Evolutionary conservation across 1,140 invertebrate species (phyloP).

Genomic region (Drosophila melanica): DNA sequence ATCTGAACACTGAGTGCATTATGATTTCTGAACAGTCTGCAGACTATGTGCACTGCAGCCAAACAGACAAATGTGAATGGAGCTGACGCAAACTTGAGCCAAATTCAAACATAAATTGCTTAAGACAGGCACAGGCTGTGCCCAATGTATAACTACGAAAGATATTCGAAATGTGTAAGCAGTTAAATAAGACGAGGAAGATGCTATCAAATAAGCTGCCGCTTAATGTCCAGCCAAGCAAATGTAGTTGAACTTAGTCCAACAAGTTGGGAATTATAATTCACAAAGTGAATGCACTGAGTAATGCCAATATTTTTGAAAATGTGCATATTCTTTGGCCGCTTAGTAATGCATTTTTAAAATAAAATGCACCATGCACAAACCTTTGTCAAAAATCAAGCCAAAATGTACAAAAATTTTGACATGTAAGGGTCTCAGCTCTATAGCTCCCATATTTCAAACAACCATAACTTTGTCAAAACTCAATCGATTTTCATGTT

Average conservation of each 20-base stretch:
- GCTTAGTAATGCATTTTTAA: no score
- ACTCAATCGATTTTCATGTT: no score
- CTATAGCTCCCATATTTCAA: no score
- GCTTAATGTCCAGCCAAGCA: not conserved
- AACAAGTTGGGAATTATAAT: not conserved
- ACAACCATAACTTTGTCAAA: no score
- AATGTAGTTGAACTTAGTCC: not conserved
- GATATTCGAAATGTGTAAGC: constrained; percentile 12
- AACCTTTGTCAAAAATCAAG: no score
- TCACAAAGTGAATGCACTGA: no score
- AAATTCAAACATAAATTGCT: constrained; percentile 21
- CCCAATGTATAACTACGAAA: not conserved
- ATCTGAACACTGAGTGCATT: constrained; percentile 60
- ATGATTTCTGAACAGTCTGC: constrained; percentile 71
- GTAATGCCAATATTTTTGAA: no score
- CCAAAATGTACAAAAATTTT: no score
- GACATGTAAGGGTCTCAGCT: no score
- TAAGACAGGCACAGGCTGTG: constrained; percentile 7
- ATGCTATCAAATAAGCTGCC: constrained; percentile 1
- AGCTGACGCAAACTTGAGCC: constrained; percentile 21
- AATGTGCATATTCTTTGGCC: no score
- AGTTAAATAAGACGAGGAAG: constrained; percentile 6
- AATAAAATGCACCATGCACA: no score
- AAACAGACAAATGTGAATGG: constrained; percentile 43
- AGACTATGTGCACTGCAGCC: constrained; percentile 25